Percentiles rank a stretch among this genome's conserved stretches.
phyloP scores from a whole-genome alignment of 2,888 invertebrate species.

The Spilosoma lubricipeda region DNA sequence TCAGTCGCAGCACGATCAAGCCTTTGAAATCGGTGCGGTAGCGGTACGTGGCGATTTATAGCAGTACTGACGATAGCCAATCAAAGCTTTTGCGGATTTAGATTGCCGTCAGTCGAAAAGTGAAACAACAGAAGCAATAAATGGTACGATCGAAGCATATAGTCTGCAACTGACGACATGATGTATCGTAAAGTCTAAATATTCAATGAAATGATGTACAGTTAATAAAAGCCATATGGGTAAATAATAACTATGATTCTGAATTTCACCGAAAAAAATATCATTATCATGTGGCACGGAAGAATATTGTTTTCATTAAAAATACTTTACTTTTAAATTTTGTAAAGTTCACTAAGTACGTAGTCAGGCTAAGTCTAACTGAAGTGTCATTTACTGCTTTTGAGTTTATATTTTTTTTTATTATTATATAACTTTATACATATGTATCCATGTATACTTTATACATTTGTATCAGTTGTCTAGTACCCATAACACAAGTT shows the following conservation, averaged over 20 bases:
- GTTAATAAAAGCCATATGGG: conserved; percentile 9
- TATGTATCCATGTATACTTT: too few relatives aligned
- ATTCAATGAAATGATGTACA: conserved; percentile 29
- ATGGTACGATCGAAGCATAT: conserved; percentile 51
- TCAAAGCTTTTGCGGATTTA: conserved; percentile 78
- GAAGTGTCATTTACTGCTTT: too few relatives aligned
- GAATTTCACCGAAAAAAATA: neutral
- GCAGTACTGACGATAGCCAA: conserved; percentile 69
- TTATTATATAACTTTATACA: too few relatives aligned
- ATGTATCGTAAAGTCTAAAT: conserved; percentile 24
- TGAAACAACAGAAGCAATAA: conserved; percentile 68
- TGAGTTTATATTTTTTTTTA: too few relatives aligned
- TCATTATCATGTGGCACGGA: neutral
- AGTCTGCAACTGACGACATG: conserved; percentile 32
- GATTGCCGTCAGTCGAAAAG: conserved; percentile 66
- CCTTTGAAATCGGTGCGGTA: conserved; percentile 65
- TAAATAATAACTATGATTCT: neutral
- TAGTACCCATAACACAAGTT: too few relatives aligned
- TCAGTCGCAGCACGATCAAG: conserved; percentile 59
- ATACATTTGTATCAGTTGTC: too few relatives aligned
- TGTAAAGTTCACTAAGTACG: neutral
- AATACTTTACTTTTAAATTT: neutral
- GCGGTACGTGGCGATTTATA: conserved; percentile 65
- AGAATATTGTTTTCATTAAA: neutral
- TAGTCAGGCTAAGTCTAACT: too few relatives aligned